Conservation (phyloP, 1,140 invertebrate genomes). For the Camponotus pennsylvanicus region DNA sequence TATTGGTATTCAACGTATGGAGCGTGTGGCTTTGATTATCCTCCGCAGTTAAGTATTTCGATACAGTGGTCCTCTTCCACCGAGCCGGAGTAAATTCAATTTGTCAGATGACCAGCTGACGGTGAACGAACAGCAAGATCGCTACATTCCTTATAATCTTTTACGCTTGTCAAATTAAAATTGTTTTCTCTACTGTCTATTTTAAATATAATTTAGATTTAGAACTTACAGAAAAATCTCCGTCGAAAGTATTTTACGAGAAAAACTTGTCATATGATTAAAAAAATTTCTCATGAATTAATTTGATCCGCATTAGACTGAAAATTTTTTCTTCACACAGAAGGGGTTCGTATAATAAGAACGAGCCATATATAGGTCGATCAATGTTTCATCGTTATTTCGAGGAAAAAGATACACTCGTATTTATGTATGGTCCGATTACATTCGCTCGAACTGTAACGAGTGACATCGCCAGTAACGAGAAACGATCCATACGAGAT, state of each 20-base stretch:
- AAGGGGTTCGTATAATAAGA: not conserved
- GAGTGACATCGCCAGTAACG: constrained; percentile 62
- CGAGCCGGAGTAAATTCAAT: constrained; percentile 58
- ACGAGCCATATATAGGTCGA: constrained; percentile 17
- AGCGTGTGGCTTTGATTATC: constrained; percentile 16
- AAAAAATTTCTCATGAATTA: not conserved
- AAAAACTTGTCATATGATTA: not conserved
- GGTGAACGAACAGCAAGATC: constrained; percentile 17
- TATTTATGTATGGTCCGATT: constrained; percentile 15
- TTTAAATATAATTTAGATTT: constrained; percentile 2
- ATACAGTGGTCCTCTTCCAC: not conserved
- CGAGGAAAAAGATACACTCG: not conserved
- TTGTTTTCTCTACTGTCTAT: constrained; percentile 3
- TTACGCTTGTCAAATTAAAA: constrained; percentile 23
- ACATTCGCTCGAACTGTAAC: constrained; percentile 39
- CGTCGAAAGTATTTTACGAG: not conserved
- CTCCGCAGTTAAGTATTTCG: not conserved
- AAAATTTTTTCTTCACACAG: not conserved
- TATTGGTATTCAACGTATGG: constrained; percentile 34
- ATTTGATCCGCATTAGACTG: no score
- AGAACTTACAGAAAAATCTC: no score
- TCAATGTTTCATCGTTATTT: not conserved
- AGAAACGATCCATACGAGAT: constrained; percentile 29
- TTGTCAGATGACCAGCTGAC: constrained; percentile 51
- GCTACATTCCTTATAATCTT: constrained; percentile 8